These are phyloP conservation scores for Euzophera pinguis DNA, from an alignment of 2,888 invertebrate genomes.

Conservation along the genomic window DNA sequence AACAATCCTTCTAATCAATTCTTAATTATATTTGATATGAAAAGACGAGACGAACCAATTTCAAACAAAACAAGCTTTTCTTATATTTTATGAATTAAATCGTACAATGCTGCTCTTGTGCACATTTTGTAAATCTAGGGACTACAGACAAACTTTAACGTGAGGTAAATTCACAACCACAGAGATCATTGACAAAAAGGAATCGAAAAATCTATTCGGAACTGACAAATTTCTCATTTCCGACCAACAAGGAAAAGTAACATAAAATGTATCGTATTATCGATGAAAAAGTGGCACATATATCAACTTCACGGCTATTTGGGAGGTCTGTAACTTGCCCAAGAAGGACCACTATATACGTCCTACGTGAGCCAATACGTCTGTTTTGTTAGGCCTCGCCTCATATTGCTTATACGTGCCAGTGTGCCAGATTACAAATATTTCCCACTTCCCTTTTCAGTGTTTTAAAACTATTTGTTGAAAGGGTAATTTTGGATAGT, in stretches of 20 bases:
- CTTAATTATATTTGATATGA: no score
- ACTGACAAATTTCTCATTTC: conserved; percentile 8
- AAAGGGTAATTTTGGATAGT: neutral
- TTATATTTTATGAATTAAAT: no score
- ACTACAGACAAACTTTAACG: no score
- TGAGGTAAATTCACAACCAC: no score
- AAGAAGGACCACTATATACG: conserved; percentile 14
- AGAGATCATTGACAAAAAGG: no score
- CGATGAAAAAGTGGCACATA: conserved; percentile 10
- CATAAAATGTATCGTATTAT: conserved; percentile 7
- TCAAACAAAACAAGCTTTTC: no score
- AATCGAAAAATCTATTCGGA: no score
- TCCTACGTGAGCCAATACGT: conserved; percentile 21
- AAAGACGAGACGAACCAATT: no score
- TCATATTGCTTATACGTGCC: conserved; percentile 25
- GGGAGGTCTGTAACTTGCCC: conserved; percentile 18
- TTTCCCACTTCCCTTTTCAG: neutral
- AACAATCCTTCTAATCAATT: no score
- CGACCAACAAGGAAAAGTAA: neutral
- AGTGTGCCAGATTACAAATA: conserved; percentile 22
- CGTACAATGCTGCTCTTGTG: no score
- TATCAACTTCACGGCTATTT: conserved; percentile 14
- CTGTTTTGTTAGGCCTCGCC: conserved; percentile 22
- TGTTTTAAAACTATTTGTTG: neutral
- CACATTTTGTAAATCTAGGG: no score